Conservation (phyloP, 1,140 invertebrate species). For the Kradibia gibbosae region DNA sequence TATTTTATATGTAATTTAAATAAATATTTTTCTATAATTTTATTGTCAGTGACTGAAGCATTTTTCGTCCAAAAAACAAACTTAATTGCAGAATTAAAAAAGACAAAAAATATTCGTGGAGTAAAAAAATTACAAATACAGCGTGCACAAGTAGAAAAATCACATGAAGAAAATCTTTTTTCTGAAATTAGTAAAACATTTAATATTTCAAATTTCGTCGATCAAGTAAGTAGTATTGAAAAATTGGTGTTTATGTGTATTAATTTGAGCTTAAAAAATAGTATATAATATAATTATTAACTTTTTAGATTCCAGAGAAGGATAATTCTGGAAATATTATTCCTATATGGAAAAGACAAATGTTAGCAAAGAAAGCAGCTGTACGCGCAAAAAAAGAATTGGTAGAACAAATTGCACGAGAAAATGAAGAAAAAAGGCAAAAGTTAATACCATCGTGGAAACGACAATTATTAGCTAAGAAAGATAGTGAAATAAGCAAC, state of each 20-base stretch:
- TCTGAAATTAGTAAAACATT: slow-evolving; percentile 88
- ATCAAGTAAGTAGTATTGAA: slow-evolving; percentile 78
- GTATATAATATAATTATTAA: neutral
- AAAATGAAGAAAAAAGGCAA: slow-evolving; percentile 88
- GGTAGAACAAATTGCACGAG: slow-evolving; percentile 86
- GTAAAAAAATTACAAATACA: slow-evolving; percentile 93
- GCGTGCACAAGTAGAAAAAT: slow-evolving; percentile 84
- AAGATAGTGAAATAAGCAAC: slow-evolving; percentile 80
- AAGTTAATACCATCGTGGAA: slow-evolving; percentile 94
- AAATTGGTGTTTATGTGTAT: neutral
- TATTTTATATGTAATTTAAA: no score
- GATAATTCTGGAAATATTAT: slow-evolving; percentile 91
- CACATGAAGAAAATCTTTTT: slow-evolving; percentile 84
- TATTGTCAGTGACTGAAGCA: slow-evolving; percentile 75
- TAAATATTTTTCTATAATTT: no score
- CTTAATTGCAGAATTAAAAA: slow-evolving; percentile 90
- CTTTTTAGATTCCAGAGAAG: slow-evolving; percentile 87
- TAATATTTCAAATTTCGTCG: slow-evolving; percentile 89
- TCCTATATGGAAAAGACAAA: slow-evolving; percentile 94
- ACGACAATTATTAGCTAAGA: slow-evolving; percentile 86
- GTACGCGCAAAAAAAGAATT: slow-evolving; percentile 92
- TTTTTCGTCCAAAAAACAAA: slow-evolving; percentile 86
- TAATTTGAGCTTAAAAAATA: no score
- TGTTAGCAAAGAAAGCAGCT: slow-evolving; percentile 93
- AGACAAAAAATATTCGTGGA: slow-evolving; percentile 90